Conservation (phyloP, 2,113 vertebrate genomes). For the Atrichornis clamosus region DNA sequence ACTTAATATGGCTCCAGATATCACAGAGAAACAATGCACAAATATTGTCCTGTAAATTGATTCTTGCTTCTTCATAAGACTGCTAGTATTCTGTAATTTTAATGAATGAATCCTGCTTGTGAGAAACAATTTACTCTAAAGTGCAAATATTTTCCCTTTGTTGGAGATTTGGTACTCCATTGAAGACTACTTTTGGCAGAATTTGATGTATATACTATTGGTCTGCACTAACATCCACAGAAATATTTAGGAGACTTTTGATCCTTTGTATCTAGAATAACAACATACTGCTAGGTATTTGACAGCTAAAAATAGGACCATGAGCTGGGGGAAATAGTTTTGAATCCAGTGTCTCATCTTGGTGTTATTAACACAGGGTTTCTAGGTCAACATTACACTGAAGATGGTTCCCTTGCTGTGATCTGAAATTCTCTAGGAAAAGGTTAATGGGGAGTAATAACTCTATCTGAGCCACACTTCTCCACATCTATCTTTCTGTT, state of each 20-base stretch:
- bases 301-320: not conserved
- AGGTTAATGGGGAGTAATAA: slow-evolving; percentile 15
- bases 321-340: not conserved
- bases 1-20: not conserved
- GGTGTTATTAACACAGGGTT: not conserved
- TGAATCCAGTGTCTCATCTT: not conserved
- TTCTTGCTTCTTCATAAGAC: not conserved
- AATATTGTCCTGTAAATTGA: not conserved
- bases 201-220: not conserved
- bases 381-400: not conserved
- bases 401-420: not conserved
- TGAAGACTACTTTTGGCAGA: not conserved
- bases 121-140: not conserved
- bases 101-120: not conserved
- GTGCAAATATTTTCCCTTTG: not conserved
- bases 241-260: not conserved
- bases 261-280: not conserved
- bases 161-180: not conserved
- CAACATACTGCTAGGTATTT: not conserved
- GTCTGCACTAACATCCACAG: not conserved
- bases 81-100: not conserved
- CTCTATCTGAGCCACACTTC: not conserved
- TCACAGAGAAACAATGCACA: not conserved
- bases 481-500: not conserved
- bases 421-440: slow-evolving; percentile 8